Evolutionary conservation across 2,888 invertebrate genomes (phyloP).

Genomic region (Nemapogon koenigi): DNA sequence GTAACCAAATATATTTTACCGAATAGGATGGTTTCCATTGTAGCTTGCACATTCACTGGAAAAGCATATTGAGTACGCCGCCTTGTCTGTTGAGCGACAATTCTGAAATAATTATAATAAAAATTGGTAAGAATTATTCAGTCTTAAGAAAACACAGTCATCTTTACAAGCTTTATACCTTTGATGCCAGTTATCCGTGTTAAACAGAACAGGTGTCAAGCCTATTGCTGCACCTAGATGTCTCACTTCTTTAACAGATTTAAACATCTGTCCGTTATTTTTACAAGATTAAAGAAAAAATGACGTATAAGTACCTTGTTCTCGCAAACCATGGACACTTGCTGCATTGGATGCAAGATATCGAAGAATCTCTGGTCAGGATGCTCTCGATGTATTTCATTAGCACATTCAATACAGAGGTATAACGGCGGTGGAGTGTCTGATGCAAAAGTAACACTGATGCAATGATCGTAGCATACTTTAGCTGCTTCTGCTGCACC

Average conservation of each 20-base stretch:
- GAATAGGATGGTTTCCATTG: slow-evolving; percentile 94
- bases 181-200: no score
- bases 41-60: slow-evolving; percentile 96
- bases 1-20: no score
- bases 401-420: slow-evolving; percentile 95
- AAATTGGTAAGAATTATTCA: no score
- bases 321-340: slow-evolving; percentile 94
- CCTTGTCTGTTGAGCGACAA: slow-evolving; percentile 89
- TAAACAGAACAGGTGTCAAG: no score
- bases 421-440: slow-evolving; percentile 94
- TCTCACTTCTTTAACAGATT: no score
- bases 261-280: no score
- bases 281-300: no score
- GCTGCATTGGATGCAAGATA: slow-evolving; percentile 90
- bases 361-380: slow-evolving; percentile 86
- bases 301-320: slow-evolving; percentile 72
- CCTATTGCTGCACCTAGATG: no score
- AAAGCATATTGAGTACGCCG: slow-evolving; percentile 95
- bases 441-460: slow-evolving; percentile 84
- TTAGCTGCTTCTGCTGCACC: slow-evolving; percentile 88
- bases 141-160: no score
- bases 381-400: slow-evolving; percentile 87
- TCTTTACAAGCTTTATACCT: no score
- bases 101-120: slow-evolving; percentile 67
- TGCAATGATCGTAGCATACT: slow-evolving; percentile 93